A percentile compares a stretch with the other conserved stretches of the same genome.
phyloP scores from a whole-genome alignment of 1,140 invertebrate species.

The Chymomyza costata region DNA sequence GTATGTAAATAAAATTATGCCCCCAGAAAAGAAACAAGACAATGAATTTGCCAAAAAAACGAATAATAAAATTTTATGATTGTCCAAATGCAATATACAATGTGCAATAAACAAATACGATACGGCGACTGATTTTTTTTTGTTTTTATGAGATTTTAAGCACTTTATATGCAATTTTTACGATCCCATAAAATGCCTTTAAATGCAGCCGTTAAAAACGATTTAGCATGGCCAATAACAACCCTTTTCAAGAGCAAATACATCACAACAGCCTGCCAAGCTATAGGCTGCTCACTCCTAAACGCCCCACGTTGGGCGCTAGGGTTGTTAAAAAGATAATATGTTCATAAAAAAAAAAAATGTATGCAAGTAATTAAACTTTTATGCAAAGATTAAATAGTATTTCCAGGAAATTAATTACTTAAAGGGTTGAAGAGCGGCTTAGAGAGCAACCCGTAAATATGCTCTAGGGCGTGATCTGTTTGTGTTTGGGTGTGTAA shows the following conservation, averaged over 20 bases:
- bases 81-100: slow-evolving; percentile 21
- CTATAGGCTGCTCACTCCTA: slow-evolving; percentile 19
- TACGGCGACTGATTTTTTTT: slow-evolving; percentile 33
- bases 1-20: slow-evolving; percentile 5
- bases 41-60: slow-evolving; percentile 11
- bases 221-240: slow-evolving; percentile 52
- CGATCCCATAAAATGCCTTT: slow-evolving; percentile 67
- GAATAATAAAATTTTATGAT: slow-evolving; percentile 62
- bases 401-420: slow-evolving; percentile 33
- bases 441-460: slow-evolving; percentile 5
- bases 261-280: neutral
- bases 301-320: slow-evolving; percentile 1
- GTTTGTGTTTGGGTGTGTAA: neutral
- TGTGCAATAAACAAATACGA: slow-evolving; percentile 36
- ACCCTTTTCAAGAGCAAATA: slow-evolving; percentile 22
- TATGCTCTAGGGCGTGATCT: slow-evolving; percentile 3
- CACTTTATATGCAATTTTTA: slow-evolving; percentile 71
- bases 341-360: slow-evolving; percentile 42
- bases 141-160: slow-evolving; percentile 69
- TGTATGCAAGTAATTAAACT: slow-evolving; percentile 55
- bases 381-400: slow-evolving; percentile 46
- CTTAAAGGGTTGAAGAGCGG: slow-evolving; percentile 14
- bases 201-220: slow-evolving; percentile 72
- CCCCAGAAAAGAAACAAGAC: slow-evolving; percentile 20
- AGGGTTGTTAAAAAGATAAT: slow-evolving; percentile 37